Conservation (phyloP, 92 coral and sea anemone genomes). For the Palythoa grandis region DNA sequence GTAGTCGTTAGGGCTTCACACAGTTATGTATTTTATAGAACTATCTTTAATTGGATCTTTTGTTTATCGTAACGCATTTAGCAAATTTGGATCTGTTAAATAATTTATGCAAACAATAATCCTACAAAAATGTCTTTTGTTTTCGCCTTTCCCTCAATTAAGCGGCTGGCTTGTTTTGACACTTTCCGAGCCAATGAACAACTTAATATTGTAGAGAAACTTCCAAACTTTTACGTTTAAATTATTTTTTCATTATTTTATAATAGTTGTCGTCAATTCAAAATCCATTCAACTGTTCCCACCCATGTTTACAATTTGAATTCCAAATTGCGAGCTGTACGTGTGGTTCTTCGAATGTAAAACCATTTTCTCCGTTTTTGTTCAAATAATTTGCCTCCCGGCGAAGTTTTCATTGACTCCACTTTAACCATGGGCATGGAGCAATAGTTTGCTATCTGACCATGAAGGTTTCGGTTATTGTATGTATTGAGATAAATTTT, state of each 20-base stretch:
- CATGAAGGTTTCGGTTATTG: not conserved
- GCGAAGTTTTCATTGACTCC: not conserved
- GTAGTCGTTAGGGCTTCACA: not conserved
- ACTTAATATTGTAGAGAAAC: not conserved
- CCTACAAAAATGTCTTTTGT: constrained; percentile 14
- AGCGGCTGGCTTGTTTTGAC: not conserved
- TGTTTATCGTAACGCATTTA: not conserved
- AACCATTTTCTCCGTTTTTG: not conserved
- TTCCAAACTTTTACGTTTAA: not conserved
- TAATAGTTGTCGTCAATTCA: not conserved
- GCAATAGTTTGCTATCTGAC: not conserved
- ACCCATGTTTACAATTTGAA: constrained; percentile 6
- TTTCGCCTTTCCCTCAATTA: not conserved
- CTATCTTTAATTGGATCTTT: not conserved
- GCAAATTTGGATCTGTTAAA: not conserved
- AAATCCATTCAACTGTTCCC: not conserved
- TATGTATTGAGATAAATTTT: not conserved
- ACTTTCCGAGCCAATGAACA: constrained; percentile 1
- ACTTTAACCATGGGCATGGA: not conserved
- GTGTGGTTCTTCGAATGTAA: not conserved
- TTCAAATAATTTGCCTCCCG: not conserved
- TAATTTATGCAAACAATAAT: constrained; percentile 34
- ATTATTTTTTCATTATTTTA: not conserved
- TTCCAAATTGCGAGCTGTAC: not conserved
- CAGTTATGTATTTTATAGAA: not conserved